Conservation (phyloP, 2,113 vertebrate genomes). For the Peromyscus leucopus region DNA sequence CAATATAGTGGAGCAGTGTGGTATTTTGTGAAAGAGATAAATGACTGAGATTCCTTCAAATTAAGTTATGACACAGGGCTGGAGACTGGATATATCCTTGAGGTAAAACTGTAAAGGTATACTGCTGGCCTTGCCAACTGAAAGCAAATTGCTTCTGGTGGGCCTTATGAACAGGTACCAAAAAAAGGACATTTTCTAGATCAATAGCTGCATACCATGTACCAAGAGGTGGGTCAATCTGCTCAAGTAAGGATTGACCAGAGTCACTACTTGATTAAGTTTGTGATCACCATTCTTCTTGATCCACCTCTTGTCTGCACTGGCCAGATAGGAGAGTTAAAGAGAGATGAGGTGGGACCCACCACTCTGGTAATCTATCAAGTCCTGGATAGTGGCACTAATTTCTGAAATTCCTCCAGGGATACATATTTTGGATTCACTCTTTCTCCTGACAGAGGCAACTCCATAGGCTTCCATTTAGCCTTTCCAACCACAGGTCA, state of each 20-base stretch:
- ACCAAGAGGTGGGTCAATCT: not conserved
- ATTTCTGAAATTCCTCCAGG: not conserved
- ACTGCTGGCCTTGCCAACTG: not conserved
- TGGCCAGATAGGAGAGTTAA: not conserved
- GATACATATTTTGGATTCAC: not conserved
- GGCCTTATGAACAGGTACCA: not conserved
- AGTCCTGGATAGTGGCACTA: not conserved
- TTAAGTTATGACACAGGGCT: not conserved
- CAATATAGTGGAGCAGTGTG: not conserved
- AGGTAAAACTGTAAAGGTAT: not conserved
- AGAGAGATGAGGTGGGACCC: not conserved
- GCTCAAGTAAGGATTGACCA: not conserved
- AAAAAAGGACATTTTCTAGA: not conserved
- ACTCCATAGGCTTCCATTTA: not conserved
- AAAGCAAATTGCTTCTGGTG: not conserved
- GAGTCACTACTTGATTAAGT: not conserved
- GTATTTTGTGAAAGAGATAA: not conserved
- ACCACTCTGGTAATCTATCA: not conserved
- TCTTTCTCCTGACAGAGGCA: not conserved
- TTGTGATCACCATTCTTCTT: not conserved
- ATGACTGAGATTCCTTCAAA: not conserved
- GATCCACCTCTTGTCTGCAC: not conserved
- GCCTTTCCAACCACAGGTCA: not conserved
- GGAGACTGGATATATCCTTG: not conserved
- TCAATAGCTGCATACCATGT: not conserved